These are phyloP conservation scores for Rhodeus uyekii DNA, from an alignment of 2,797 vertebrate genomes.

Conservation along the genomic window DNA sequence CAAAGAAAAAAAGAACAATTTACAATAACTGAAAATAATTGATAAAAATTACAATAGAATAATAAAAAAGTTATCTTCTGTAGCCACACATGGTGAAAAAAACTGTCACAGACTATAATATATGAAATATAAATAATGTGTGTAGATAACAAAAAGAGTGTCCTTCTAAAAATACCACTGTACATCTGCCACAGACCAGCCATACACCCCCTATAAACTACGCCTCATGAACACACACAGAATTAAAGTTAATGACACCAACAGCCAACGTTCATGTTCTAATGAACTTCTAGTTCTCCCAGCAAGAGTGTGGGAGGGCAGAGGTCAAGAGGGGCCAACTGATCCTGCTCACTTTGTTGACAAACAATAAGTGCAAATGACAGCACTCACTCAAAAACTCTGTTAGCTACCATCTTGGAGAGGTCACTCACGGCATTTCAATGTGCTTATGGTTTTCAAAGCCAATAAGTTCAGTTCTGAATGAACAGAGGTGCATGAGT, in stretches of 20 bases:
- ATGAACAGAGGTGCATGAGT: slow-evolving; percentile 25
- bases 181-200: slow-evolving; percentile 50
- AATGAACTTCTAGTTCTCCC: slow-evolving; percentile 49
- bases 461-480: neutral
- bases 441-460: neutral
- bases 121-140: neutral
- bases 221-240: slow-evolving; percentile 20
- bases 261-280: slow-evolving; percentile 26
- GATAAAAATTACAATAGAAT: neutral
- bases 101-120: neutral
- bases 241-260: slow-evolving; percentile 40
- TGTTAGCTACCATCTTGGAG: neutral
- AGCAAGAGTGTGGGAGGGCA: slow-evolving; percentile 38
- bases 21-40: neutral
- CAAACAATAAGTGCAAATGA: slow-evolving; percentile 11
- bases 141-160: slow-evolving; percentile 27
- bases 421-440: neutral
- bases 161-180: slow-evolving; percentile 52
- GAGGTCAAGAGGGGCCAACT: slow-evolving; percentile 3
- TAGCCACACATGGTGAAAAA: neutral
- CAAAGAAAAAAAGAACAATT: neutral
- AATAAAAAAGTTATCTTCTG: neutral
- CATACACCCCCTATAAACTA: slow-evolving; percentile 44
- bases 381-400: neutral
- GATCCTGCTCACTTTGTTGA: neutral